A percentile compares a stretch with the other conserved stretches of the same genome.
phyloP scores from a whole-genome alignment of 2,888 invertebrate genomes.

The Rhogogaster chlorosoma region DNA sequence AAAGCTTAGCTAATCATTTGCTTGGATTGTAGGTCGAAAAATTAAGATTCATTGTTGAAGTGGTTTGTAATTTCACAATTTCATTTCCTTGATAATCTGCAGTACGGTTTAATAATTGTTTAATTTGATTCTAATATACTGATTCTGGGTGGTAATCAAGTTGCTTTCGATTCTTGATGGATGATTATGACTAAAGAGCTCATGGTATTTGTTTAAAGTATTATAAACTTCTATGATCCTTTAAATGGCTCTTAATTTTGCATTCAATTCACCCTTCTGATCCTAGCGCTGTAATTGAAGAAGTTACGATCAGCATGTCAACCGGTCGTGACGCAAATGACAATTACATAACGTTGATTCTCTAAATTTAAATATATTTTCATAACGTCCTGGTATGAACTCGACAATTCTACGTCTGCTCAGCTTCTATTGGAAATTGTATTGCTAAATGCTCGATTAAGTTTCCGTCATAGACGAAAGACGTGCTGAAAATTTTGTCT shows the following conservation, averaged over 20 bases:
- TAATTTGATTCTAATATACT: neutral
- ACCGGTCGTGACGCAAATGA: constrained; percentile 28
- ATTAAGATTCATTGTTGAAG: neutral
- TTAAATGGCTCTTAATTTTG: constrained; percentile 4
- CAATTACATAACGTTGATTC: constrained; percentile 25
- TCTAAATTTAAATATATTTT: constrained; percentile 22
- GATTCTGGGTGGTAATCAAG: neutral
- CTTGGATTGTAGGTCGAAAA: neutral
- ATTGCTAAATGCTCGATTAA: neutral
- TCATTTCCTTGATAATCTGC: neutral
- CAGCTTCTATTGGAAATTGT: neutral
- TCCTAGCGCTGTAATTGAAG: constrained; percentile 16
- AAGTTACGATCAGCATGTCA: constrained; percentile 22
- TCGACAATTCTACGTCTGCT: neutral
- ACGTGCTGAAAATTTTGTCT: neutral
- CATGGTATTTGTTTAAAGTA: neutral
- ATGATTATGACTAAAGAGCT: neutral
- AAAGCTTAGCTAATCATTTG: constrained; percentile 24
- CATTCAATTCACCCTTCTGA: constrained; percentile 34
- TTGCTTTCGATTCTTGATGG: neutral
- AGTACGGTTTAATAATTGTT: neutral
- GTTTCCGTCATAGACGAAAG: neutral
- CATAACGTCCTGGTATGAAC: neutral
- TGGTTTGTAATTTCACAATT: neutral
- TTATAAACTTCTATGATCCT: neutral